Base-by-base conservation (phyloP, 2,888 invertebrate genomes). In the Aspidiotus destructor region DNA sequence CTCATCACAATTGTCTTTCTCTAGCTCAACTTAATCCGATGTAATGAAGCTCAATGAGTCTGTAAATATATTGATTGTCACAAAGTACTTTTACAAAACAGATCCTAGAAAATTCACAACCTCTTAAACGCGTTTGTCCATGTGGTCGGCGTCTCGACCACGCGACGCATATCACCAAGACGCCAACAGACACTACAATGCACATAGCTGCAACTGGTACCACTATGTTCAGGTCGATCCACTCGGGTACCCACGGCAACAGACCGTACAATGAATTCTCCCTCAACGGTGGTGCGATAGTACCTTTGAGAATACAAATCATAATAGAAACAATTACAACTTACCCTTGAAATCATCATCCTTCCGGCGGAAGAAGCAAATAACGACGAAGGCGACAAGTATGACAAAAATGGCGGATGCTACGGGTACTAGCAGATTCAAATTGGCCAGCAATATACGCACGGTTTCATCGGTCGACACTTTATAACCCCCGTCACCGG, bases 391-490 rank as follows among this genome's bases (percentile, higher is more conserved):
- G 76, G 93, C 93, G 80, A 93, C 89, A 79, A 94, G 88, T 80
- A 93, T 89, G 81, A 95, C 92, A 76, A 94, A 84, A 75, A 91
- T 83, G 75, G 92, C 92, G 74, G 92, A 92, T 78, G 91, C 89
- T 75, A 94, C 89, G 69, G 94, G 94, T 76, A 95, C 90, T 81
- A 95, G 89, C 77, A 95, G 86, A 83, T 92, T 92, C 78, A 93
- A 85, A 81, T 93, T 91, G 75, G 89, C 86, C 80, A 92, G 85
- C 79, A 92, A 86, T 77, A 89, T 86, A 84, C 88, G 88, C 81
- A 91, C 83, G 74, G 90, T 89, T 79, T 89, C 89, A 80, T 89
- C 89, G 76, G 85, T 81, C 69, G 74, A 72, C 17, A 72, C 71
- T 74, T 75, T 75, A 75, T 77, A 75, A 70, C 76, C 77, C 73